These are phyloP conservation scores for Siniperca knerii DNA, from an alignment of 2,113 vertebrate species.

Conservation along the genomic window DNA sequence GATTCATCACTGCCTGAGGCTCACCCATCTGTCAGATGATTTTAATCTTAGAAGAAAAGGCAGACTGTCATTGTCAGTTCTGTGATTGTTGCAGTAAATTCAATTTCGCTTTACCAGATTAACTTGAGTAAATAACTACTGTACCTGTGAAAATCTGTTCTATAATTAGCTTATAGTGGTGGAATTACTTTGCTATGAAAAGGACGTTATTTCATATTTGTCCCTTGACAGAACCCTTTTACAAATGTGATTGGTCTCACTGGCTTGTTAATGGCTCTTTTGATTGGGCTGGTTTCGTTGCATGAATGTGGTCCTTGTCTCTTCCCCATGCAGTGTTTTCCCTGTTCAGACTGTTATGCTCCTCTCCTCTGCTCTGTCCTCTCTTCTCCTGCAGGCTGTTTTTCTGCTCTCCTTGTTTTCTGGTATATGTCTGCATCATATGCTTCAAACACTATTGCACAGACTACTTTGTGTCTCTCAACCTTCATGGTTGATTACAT, in stretches of 20 bases:
- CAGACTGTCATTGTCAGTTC: neutral
- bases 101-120: neutral
- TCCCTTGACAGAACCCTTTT: slow-evolving; percentile 24
- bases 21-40: slow-evolving; percentile 9
- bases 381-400: slow-evolving; percentile 19
- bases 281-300: slow-evolving; percentile 62
- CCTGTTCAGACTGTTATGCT: slow-evolving; percentile 56
- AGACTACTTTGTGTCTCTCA: slow-evolving; percentile 1
- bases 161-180: neutral
- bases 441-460: slow-evolving; percentile 1
- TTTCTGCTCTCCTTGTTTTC: slow-evolving; percentile 35
- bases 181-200: neutral
- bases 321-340: slow-evolving; percentile 44
- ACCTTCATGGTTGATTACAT: slow-evolving; percentile 13
- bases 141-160: neutral
- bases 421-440: slow-evolving; percentile 25
- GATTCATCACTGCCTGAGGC: slow-evolving; percentile 18
- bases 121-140: neutral
- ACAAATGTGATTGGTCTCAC: slow-evolving; percentile 59
- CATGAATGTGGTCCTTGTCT: slow-evolving; percentile 80
- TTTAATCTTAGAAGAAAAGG: slow-evolving; percentile 11
- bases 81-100: neutral
- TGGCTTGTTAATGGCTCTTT: slow-evolving; percentile 77
- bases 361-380: slow-evolving; percentile 18
- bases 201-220: slow-evolving; percentile 2